These are phyloP conservation scores for Camponotus fellah DNA, from an alignment of 2,888 invertebrate genomes.

Conservation along the genomic window DNA sequence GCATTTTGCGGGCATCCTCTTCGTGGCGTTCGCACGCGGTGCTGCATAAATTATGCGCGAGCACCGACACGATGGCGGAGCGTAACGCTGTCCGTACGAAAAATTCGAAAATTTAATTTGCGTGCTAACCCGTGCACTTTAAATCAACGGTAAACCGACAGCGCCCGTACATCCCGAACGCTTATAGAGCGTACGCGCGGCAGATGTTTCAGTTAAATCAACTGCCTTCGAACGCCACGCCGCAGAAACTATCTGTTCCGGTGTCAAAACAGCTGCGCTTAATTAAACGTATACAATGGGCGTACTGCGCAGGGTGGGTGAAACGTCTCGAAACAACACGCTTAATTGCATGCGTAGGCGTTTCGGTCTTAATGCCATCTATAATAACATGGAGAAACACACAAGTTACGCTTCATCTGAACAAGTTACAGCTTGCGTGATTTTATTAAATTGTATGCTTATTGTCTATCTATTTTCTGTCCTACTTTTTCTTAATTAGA, in stretches of 20 bases:
- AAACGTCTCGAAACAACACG: slow-evolving; percentile 64
- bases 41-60: slow-evolving; percentile 53
- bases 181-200: slow-evolving; percentile 76
- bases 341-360: slow-evolving; percentile 64
- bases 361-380: slow-evolving; percentile 46
- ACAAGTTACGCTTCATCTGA: background rate
- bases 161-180: slow-evolving; percentile 60
- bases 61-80: slow-evolving; percentile 19
- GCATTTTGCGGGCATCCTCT: slow-evolving; percentile 43
- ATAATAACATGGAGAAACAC: slow-evolving; percentile 37
- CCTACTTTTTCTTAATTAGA: background rate
- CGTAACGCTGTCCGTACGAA: slow-evolving; percentile 35
- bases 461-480: background rate
- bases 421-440: background rate
- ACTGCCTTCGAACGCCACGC: slow-evolving; percentile 78
- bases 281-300: slow-evolving; percentile 79
- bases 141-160: slow-evolving; percentile 75
- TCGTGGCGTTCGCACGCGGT: slow-evolving; percentile 32
- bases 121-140: slow-evolving; percentile 65
- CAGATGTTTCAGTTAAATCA: slow-evolving; percentile 84
- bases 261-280: slow-evolving; percentile 83
- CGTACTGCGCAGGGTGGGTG: slow-evolving; percentile 54
- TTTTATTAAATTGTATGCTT: slow-evolving; percentile 1
- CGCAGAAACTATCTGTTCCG: slow-evolving; percentile 76
- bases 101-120: slow-evolving; percentile 68